A percentile compares a stretch with the other conserved stretches of the same genome.
phyloP scores from a whole-genome alignment of 2,888 invertebrate genomes.

The Neelides folsomi region DNA sequence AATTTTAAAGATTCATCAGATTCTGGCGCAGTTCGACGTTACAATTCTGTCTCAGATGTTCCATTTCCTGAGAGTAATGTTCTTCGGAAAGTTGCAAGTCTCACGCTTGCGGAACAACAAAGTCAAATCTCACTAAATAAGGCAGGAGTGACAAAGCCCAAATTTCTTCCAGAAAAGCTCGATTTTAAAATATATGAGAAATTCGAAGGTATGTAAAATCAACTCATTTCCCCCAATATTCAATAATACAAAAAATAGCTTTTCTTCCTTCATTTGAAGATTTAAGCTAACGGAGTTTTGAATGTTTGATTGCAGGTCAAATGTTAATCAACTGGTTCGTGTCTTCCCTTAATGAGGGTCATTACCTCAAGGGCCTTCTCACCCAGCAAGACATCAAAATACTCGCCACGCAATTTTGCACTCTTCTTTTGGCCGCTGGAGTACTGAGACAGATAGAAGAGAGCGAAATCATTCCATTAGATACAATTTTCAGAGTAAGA shows the following conservation, averaged over 20 bases:
- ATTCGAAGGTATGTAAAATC: constrained; percentile 86
- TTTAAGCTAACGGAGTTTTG: too few species aligned
- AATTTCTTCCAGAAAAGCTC: constrained; percentile 70
- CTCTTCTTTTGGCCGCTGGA: constrained; percentile 72
- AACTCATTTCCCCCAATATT: too few species aligned
- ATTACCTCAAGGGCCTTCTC: constrained; percentile 49
- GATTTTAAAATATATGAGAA: constrained; percentile 77
- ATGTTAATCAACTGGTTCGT: constrained; percentile 83
- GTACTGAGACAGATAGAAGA: constrained; percentile 67
- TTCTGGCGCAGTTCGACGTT: constrained; percentile 31
- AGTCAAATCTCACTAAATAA: constrained; percentile 34
- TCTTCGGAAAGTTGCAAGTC: constrained; percentile 68
- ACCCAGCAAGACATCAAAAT: constrained; percentile 59
- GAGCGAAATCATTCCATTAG: constrained; percentile 50
- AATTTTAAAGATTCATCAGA: neutral
- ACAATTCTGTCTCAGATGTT: constrained; percentile 45
- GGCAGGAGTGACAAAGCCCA: constrained; percentile 47
- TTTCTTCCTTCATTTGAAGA: too few species aligned
- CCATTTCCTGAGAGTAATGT: constrained; percentile 52
- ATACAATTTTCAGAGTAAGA: constrained; percentile 57
- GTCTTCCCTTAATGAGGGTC: constrained; percentile 59
- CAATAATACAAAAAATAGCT: too few species aligned
- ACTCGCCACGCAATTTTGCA: constrained; percentile 70
- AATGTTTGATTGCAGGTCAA: constrained; percentile 53
- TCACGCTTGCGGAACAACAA: constrained; percentile 57